Evolutionary conservation across 2,888 invertebrate genomes (phyloP), one percentile per base, ranked within the genome.

Genomic region (Hirtodrosophila duncani): DNA sequence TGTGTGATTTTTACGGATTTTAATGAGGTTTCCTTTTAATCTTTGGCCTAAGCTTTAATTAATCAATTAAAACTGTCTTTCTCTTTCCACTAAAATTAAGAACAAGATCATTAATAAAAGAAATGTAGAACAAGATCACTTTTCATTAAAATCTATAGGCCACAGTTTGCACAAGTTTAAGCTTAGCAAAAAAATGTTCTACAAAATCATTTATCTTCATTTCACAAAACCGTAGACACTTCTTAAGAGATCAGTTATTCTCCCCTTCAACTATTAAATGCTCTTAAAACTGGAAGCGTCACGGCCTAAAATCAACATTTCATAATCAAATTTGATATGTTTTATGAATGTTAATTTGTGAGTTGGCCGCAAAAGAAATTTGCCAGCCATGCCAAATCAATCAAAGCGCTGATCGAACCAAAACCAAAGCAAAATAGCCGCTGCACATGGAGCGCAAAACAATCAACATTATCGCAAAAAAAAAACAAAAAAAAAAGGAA

Each of bases 381-480:
- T 14, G 16, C 23, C 46, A 34, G 38, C 34, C 63, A 39, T 18
- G 45, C 37, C 50, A 55, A 63, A 50, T 60, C 58, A 60, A 68
- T 71, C 58, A 49, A 43, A 39, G 18, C 42, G 29, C 43, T 39
- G 45, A 29, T 34, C 0, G 23, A 41, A 23, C 20, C 6, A 11
- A 14, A 20, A 39, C n/a, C 33, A 14, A 41, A 57, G 17, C 31
- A 26, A 20, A 24, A 23, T 23, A 48, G 34, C 31, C 43, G 26
- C 24, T 39, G 36, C 48, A 60, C 49, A 62, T 61, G 46, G 23
- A 50, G 36, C n/a, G n/a, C 56, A 65, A 72, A 61, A 59, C 52
- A 69, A 60, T 74, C 55, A 51, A 41, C 48, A 51, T 57, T 57
- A 60, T 63, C 37, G 51, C 45, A 44, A 67, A 53, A 46, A 42